These are phyloP conservation scores for Vollenhovia emeryi DNA, from an alignment of 1,140 invertebrate genomes.

Conservation along the genomic window DNA sequence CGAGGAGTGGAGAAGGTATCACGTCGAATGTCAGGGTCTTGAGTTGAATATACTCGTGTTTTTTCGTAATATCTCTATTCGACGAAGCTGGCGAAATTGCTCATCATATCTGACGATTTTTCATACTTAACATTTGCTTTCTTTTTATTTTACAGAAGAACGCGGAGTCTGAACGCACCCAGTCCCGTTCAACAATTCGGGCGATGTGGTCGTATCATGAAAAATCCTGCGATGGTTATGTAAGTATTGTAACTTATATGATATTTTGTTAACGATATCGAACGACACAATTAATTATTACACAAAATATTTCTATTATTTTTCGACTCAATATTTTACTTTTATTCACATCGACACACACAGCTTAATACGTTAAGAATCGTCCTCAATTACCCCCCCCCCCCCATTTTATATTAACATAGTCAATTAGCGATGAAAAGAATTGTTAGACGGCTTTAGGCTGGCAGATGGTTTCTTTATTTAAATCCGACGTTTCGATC, in stretches of 20 bases:
- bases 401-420: neutral
- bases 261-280: neutral
- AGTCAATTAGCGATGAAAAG: too few relatives aligned
- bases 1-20: neutral
- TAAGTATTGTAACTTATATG: slow-evolving; percentile 88
- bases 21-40: neutral
- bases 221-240: slow-evolving; percentile 98
- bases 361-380: neutral
- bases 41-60: neutral
- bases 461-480: too few relatives aligned
- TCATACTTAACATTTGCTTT: slow-evolving; percentile 18
- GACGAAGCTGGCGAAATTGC: neutral
- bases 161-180: slow-evolving; percentile 96
- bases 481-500: too few relatives aligned
- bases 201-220: slow-evolving; percentile 98
- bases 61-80: neutral
- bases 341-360: neutral
- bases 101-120: neutral
- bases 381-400: neutral
- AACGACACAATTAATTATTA: slow-evolving; percentile 3
- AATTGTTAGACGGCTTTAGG: too few relatives aligned
- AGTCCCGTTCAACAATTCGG: slow-evolving; percentile 97
- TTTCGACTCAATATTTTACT: neutral
- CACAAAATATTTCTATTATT: neutral
- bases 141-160: slow-evolving; percentile 91